A percentile compares a stretch with the other conserved stretches of the same genome.
Evolutionary conservation across 2,797 vertebrate species (phyloP).

Genomic region (Loris lydekkerianus): DNA sequence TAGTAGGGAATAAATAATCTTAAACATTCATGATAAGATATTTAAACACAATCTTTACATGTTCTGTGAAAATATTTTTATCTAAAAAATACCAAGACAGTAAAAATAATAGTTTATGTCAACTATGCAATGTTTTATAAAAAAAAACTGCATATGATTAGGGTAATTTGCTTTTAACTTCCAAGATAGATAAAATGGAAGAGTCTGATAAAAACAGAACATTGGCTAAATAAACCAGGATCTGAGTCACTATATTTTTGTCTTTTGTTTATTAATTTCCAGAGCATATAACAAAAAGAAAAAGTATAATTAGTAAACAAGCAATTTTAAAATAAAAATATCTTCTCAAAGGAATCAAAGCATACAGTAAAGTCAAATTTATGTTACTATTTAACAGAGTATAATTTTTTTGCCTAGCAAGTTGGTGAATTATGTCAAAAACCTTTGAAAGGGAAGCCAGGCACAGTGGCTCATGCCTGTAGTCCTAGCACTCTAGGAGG

Average conservation of each 20-base stretch:
- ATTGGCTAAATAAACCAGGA: neutral
- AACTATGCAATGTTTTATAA: neutral
- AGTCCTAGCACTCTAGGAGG: too few species aligned
- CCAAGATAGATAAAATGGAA: neutral
- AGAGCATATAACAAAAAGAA: neutral
- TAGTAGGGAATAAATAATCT: neutral
- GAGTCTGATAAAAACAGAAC: neutral
- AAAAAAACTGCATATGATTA: neutral
- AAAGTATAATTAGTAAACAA: neutral
- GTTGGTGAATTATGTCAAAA: constrained; percentile 3
- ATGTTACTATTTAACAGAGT: neutral
- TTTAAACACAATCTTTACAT: neutral
- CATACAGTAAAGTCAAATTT: neutral
- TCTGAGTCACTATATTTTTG: neutral
- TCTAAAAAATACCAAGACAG: neutral
- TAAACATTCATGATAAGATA: neutral
- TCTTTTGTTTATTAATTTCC: neutral
- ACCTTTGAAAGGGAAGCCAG: neutral
- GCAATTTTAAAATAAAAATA: neutral
- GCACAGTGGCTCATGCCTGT: too few species aligned
- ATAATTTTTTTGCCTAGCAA: constrained; percentile 19
- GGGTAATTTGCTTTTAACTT: neutral
- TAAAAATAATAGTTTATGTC: neutral
- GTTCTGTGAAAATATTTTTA: neutral
- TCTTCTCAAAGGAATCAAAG: constrained; percentile 16